Base-by-base conservation (phyloP, 2,888 invertebrate genomes). In the Athrips mouffetella region DNA sequence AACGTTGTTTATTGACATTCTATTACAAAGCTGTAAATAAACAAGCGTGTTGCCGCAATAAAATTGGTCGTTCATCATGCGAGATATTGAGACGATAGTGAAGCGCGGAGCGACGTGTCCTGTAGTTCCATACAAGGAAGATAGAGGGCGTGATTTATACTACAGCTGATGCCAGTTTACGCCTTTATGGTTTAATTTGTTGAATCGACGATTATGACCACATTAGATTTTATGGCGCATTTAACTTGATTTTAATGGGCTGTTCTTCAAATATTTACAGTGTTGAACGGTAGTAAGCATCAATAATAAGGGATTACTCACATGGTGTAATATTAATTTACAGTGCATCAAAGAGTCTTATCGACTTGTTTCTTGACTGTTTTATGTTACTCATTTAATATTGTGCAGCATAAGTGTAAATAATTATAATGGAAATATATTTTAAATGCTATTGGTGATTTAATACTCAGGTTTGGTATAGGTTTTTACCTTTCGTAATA, bases 131-230 rank as follows among this genome's bases (percentile, higher is more conserved):
- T 63, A 61, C 65, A 63, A 55, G 54, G 53, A 59, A 71, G 70
- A 59, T 74, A 84, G 84, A 83, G 77, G 84, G 80, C 80, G 80
- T 76, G 79, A 80, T 82, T 80, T 77, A 78, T 68, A 70, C 68
- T 62, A 65, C 65, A 66, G 72, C 70, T 76, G 79, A 78, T 68
- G 73, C 58, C 64, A 47, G 50, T 54, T 59, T 59, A 56, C 40
- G 47, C 65, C 63, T 70, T 70, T 70, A 78, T 73, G 74, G 67
- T 73, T 76, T 68, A 77, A 79, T 79, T 79, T 73, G 76, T 73
- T 73, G 74, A 70, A 73, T 74, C 67, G 70, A 59, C 75, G 67
- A 76, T 80, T 80, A 80, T 71, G 73, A 70, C 68, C 70, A 67
- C 70, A 76, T 79, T 79, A 77, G 70, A 73, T 77, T 81, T 81